Evolutionary conservation across 2,113 vertebrate genomes (phyloP).

Genomic region (Castor canadensis): DNA sequence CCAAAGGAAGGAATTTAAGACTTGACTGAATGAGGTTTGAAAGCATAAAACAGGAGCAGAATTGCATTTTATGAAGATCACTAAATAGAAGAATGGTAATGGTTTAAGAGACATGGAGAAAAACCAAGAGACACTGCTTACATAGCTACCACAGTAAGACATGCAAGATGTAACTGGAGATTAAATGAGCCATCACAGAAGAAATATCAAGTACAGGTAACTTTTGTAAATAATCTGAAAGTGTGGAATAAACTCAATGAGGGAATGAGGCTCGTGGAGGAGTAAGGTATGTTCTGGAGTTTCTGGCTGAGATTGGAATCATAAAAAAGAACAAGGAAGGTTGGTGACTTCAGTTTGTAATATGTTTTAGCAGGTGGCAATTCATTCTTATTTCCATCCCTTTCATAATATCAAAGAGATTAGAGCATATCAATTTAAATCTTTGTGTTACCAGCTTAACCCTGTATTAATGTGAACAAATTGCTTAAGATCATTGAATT

Average conservation of each 20-base stretch:
- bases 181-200: background rate
- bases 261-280: background rate
- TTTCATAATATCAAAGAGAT: background rate
- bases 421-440: background rate
- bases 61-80: background rate
- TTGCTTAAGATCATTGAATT: background rate
- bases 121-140: background rate
- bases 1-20: background rate
- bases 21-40: background rate
- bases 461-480: background rate
- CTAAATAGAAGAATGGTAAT: background rate
- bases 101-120: background rate
- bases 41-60: background rate
- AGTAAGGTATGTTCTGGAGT: background rate
- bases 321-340: background rate
- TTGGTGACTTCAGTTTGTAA: background rate
- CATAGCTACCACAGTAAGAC: background rate
- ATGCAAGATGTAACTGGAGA: background rate
- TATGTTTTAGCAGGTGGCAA: background rate
- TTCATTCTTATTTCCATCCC: background rate
- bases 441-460: background rate
- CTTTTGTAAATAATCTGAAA: background rate
- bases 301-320: background rate
- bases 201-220: background rate
- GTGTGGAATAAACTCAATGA: background rate